Evolutionary conservation across 1,140 invertebrate genomes (phyloP), one percentile per base, ranked within the genome.

Genomic region (Pogonus chalceus): DNA sequence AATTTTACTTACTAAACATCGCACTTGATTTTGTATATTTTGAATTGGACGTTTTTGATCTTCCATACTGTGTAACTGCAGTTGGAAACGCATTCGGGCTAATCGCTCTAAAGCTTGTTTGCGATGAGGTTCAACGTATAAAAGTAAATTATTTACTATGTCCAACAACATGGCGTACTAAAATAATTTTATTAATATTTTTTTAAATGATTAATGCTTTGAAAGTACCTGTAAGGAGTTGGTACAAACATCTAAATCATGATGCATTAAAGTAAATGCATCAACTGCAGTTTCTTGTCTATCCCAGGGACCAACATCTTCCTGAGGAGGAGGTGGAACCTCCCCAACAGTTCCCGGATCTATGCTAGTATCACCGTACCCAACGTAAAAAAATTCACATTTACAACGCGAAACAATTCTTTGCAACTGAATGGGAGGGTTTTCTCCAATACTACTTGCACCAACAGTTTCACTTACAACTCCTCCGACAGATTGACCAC

Each of bases 381-480:
- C 88, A 24, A 92, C 93, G 70, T 96, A 99, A 69, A 94, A 96
- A 72, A 99, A 96, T 72, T 98, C 94, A 72, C 96, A 98, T 65
- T 88, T 90, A 74, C 96, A 99, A 3, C 95, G 77, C 0, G 94
- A 97, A 12, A 97, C 93, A 57, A 98, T 97, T 46, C 96, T 77
- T 76, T 98, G 95, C 2, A 98, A 72, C 74, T 98, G 75, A 20
- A 73, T 62, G 37, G 69, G 63, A 23, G 70, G 62, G 52, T 74
- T 59, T 52, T 76, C 72, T 20, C 71, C 69, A 49, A 75, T 77
- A 47, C 79, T 80, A n/a, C 82, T 79, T 2, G 87, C 89, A 4
- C 92, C 92, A 1, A 96, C 92, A 0, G 90, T 93, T 69, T 92
- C 84, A 54, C 88, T 92, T 1, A 95, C 89, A 18, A 98, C 92